A percentile compares a stretch with the other conserved stretches of the same genome.
Evolutionary conservation across 1,140 invertebrate genomes (phyloP).

Genomic region (Pararge aegeria): DNA sequence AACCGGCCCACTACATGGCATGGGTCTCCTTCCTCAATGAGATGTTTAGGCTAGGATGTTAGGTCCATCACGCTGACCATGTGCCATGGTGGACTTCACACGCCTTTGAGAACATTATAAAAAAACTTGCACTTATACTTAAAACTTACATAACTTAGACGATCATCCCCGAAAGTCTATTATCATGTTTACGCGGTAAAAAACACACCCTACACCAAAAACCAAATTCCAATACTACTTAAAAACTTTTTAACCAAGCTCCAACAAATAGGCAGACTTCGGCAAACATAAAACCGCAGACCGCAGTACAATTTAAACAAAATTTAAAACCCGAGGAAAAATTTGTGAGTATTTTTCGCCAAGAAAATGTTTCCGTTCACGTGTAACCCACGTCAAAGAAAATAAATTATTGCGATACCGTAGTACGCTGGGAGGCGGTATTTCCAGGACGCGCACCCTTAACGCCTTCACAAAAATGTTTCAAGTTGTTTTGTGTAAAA

Average conservation of each 20-base stretch:
- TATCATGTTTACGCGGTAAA: neutral
- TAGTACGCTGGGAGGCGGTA: neutral
- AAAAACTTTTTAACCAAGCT: neutral
- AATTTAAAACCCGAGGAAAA: neutral
- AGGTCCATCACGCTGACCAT: too few relatives aligned
- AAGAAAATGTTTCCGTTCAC: neutral
- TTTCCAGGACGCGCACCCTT: neutral
- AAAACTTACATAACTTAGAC: too few relatives aligned
- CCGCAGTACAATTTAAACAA: neutral
- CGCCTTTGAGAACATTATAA: too few relatives aligned
- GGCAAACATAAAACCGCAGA: neutral
- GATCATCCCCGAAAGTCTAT: too few relatives aligned
- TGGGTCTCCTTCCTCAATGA: too few relatives aligned
- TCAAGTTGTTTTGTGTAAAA: too few relatives aligned
- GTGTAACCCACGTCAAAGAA: neutral
- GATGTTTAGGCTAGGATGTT: too few relatives aligned
- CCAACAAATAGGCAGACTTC: neutral
- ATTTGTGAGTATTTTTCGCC: neutral
- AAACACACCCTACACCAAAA: neutral
- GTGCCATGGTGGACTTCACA: too few relatives aligned
- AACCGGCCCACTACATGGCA: too few relatives aligned
- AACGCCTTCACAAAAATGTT: neutral
- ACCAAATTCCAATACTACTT: neutral
- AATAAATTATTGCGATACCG: neutral
- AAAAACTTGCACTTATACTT: too few relatives aligned